Evolutionary conservation across 2,113 vertebrate genomes (phyloP), one percentile per base, ranked within the genome.

Genomic region (Chitala chitala): DNA sequence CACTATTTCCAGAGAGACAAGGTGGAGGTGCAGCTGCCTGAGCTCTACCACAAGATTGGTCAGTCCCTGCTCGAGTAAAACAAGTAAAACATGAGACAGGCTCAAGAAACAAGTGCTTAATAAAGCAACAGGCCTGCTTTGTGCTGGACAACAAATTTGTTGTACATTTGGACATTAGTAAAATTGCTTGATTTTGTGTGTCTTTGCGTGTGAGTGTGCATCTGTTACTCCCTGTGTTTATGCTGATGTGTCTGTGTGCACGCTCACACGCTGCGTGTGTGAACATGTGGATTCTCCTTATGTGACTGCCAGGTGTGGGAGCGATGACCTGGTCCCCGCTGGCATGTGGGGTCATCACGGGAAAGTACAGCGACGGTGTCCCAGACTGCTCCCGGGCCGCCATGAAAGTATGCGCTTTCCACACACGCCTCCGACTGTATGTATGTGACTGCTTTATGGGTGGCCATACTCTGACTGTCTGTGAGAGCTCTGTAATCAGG

Each of bases 41-140:
- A 95, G 72, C 91, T 97, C 77, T 96, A 95, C 87, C 94, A 95
- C 87, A 96, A 96, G 86, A 97, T 95, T 8, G 92, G 93, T 94
- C 75, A 78, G 91, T 79, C 22, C 4, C n/a, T 5, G 20, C n/a
- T 66, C 6, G 24, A 66, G 64, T 38, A 7, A 38, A 36, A 36
- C 31, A 9, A 20, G 31, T 2, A 36, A n/a, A n/a, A n/a, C n/a
- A n/a, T n/a, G n/a, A n/a, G n/a, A n/a, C n/a, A n/a, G n/a, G n/a
- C n/a, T n/a, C n/a, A n/a, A n/a, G n/a, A n/a, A n/a, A n/a, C n/a
- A n/a, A n/a, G n/a, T n/a, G n/a, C n/a, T n/a, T n/a, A n/a, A n/a
- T n/a, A n/a, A n/a, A n/a, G n/a, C n/a, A n/a, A n/a, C n/a, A n/a
- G n/a, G n/a, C 48, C 46, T 48, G 46, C 12, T 8, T 8, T 51